Evolutionary conservation across 2,888 invertebrate species (phyloP), one percentile per base, ranked within the genome.

Genomic region (Protodeltote pygarga): DNA sequence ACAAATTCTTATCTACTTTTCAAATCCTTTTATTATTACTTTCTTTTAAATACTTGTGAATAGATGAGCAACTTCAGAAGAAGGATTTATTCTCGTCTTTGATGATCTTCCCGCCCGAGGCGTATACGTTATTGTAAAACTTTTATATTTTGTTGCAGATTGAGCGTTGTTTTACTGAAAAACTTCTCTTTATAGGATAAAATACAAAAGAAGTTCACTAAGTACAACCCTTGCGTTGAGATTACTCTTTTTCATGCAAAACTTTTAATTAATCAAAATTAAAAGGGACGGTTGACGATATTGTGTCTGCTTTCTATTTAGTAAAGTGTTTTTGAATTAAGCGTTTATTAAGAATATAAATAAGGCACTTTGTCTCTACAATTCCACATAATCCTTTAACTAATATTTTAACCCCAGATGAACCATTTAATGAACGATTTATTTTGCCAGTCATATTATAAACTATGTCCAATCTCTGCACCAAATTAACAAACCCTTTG

Each of bases 181-280:
- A 89, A 88, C 83, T 87, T 87, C 81, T 83, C 79, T 87, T 79
- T 83, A 81, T 82, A 82, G 82, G 78, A 86, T 84, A 79, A 87
- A 87, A 88, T 81, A 90, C 88, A 90, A 90, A 90, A 89, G 89
- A 88, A 87, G 77, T 87, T 87, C 73, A 75, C 77, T 75, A 66
- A 80, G 78, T 79, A 85, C 78, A 88, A 86, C 87, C 89, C 88
- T 85, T 87, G 87, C 81, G 76, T 81, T 83, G 75, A 87, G 83
- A 84, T 83, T 83, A 79, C 83, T 83, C 79, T 82, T 85, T 84
- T 84, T 74, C 75, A 79, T 72, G 75, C 64, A 44, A 87, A 92
- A 90, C 85, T 91, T 92, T 92, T 91, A 89, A 90, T 91, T 89
- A 90, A 88, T 87, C 77, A 82, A 83, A 80, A 85, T 87, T 85